Percentiles rank a stretch among this genome's conserved stretches.
Evolutionary conservation across 2,113 vertebrate species (phyloP).

Genomic region (Lampris incognitus): DNA sequence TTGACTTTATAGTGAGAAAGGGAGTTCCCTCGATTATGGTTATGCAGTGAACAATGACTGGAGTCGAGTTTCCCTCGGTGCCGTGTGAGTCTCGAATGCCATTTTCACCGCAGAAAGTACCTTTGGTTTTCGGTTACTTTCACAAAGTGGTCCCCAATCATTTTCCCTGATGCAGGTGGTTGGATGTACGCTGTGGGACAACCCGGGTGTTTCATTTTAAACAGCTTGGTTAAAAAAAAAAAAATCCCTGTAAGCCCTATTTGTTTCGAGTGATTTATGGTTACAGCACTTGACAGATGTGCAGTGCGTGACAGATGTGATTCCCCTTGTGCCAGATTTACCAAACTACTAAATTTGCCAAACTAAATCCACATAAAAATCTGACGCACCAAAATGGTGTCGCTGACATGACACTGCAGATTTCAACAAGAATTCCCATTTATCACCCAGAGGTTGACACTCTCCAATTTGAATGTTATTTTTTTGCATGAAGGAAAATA

Average conservation of each 20-base stretch:
- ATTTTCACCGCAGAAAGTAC: conserved; percentile 48
- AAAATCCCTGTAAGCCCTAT: conserved; percentile 46
- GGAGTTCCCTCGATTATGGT: conserved; percentile 75
- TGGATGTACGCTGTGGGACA: conserved; percentile 51
- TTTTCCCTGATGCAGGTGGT: conserved; percentile 59
- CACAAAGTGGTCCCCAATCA: conserved; percentile 54
- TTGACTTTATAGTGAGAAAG: conserved; percentile 72
- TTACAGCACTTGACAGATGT: neutral
- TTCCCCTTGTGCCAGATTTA: conserved; percentile 37
- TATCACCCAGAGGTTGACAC: too few species aligned
- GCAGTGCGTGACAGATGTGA: conserved; percentile 45
- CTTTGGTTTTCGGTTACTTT: conserved; percentile 66
- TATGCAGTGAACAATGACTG: conserved; percentile 67
- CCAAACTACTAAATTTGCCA: conserved; percentile 21
- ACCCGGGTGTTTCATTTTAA: conserved; percentile 56
- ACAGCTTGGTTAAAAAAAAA: conserved; percentile 33
- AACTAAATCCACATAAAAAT: too few species aligned
- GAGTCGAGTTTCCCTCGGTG: conserved; percentile 65
- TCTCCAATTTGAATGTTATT: too few species aligned
- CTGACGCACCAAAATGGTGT: too few species aligned
- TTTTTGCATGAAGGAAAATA: too few species aligned
- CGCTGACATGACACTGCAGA: too few species aligned
- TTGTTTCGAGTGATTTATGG: conserved; percentile 64
- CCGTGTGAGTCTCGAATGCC: conserved; percentile 59
- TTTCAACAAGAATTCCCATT: too few species aligned